Conservation (phyloP, 2,113 vertebrate genomes). For the Aplodontia rufa region DNA sequence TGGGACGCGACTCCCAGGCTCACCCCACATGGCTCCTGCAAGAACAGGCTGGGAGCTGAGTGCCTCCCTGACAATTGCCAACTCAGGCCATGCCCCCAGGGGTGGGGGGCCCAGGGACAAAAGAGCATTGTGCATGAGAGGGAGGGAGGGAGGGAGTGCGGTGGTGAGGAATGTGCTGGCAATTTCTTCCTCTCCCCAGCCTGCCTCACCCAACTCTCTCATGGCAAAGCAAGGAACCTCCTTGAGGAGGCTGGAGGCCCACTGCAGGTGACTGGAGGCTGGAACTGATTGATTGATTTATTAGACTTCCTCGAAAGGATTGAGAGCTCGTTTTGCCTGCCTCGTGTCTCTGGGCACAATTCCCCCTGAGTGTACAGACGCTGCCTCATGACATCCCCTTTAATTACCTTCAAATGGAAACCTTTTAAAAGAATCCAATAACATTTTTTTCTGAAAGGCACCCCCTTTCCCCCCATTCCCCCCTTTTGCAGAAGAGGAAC, state of each 20-base stretch:
- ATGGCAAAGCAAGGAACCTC: background rate
- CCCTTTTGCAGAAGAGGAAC: constrained; percentile 35
- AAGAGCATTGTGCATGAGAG: constrained; percentile 27
- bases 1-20: background rate
- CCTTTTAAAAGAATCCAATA: constrained; percentile 50
- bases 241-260: background rate
- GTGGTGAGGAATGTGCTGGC: background rate
- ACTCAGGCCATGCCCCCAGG: background rate
- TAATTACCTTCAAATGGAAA: constrained; percentile 37
- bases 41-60: background rate
- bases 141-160: background rate
- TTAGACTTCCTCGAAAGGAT: background rate
- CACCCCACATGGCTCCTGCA: background rate
- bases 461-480: background rate
- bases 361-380: background rate
- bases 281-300: background rate
- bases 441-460: constrained; percentile 61
- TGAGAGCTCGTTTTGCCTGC: background rate
- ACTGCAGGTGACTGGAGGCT: background rate
- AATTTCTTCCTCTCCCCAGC: background rate
- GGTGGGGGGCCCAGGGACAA: background rate
- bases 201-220: constrained; percentile 13
- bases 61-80: background rate
- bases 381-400: constrained; percentile 23
- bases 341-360: background rate